phyloP scores from a whole-genome alignment of 2,888 invertebrate species.

The Chirona hameri region DNA sequence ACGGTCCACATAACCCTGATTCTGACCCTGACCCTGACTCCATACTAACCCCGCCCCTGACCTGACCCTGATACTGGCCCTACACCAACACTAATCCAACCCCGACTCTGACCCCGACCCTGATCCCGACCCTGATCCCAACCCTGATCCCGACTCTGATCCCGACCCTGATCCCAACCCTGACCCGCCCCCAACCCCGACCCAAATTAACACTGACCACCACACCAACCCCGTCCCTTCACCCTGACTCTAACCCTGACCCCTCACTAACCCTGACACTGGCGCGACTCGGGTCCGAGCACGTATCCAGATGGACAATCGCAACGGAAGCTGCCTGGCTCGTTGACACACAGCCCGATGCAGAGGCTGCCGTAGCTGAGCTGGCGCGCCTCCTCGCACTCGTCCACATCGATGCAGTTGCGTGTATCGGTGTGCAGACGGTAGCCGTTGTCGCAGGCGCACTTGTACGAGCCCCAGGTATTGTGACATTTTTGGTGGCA shows the following conservation, averaged over 20 bases:
- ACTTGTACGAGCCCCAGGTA: slow-evolving; percentile 83
- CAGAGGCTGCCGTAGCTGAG: not conserved
- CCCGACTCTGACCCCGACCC: too few relatives aligned
- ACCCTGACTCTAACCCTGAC: not conserved
- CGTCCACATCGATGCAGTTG: slow-evolving; percentile 38
- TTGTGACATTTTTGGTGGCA: slow-evolving; percentile 90
- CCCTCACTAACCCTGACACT: slow-evolving; percentile 48
- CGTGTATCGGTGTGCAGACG: slow-evolving; percentile 36
- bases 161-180: too few relatives aligned
- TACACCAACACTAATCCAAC: too few relatives aligned
- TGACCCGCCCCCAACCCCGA: too few relatives aligned
- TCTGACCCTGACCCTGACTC: too few relatives aligned
- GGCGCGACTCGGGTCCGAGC: slow-evolving; percentile 45
- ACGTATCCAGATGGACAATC: slow-evolving; percentile 42
- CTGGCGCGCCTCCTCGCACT: slow-evolving; percentile 36
- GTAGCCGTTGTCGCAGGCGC: slow-evolving; percentile 78
- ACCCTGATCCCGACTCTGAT: too few relatives aligned
- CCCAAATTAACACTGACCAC: too few relatives aligned
- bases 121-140: too few relatives aligned
- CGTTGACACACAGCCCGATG: slow-evolving; percentile 34
- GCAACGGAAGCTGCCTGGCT: slow-evolving; percentile 35
- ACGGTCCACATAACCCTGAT: too few relatives aligned
- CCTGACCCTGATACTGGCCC: slow-evolving; percentile 49
- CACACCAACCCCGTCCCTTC: too few relatives aligned
- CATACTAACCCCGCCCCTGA: not conserved